Evolutionary conservation across 2,888 invertebrate species (phyloP), one percentile per base, ranked within the genome.

Genomic region (Drosophila maculinotata): DNA sequence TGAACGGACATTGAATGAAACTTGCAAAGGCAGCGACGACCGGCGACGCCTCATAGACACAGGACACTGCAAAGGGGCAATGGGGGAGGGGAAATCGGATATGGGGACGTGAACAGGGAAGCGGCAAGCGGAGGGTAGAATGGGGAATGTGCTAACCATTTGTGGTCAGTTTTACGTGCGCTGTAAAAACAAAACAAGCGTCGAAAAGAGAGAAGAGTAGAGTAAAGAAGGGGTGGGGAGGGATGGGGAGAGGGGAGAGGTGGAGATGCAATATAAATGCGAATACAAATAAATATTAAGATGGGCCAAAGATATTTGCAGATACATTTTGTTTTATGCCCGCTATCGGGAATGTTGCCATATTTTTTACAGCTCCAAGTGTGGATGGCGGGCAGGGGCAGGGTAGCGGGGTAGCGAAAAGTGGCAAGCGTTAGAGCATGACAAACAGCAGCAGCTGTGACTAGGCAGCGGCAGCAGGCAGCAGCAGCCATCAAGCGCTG

Each of bases 1-100:
- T 83, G 87, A 82, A 85, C 68, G 83, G 83, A 78, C 80, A 80
- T 83, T 84, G 80, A 83, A 80, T 75, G 76, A 87, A 80, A 79
- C 54, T 83, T 79, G 82, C 72, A 59, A 68, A 49, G 60, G 65
- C 69, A 57, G 63, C 58, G 71, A 44, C 58, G 71, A 49, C 52
- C 51, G 45, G 72, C 62, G 59, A 63, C 78, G 72, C 62, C 52
- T 49, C 26, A 49, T 36, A 47, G 57, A 47, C 48, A n/a, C 20
- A 6, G 15, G 5, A 4, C 7, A 9, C n/a, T n/a, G 10, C 30
- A 12, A 15, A 15, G 49, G n/a, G n/a, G 8, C 25, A 25, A 1
- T 6, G 30, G 9, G 33, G 14, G 12, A 9, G 30, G 10, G n/a
- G 3, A 10, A 10, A 25, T 7, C 8, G 17, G 5, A 42, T 3